phyloP scores from a whole-genome alignment of 2,113 vertebrate species.

The Rattus rattus region DNA sequence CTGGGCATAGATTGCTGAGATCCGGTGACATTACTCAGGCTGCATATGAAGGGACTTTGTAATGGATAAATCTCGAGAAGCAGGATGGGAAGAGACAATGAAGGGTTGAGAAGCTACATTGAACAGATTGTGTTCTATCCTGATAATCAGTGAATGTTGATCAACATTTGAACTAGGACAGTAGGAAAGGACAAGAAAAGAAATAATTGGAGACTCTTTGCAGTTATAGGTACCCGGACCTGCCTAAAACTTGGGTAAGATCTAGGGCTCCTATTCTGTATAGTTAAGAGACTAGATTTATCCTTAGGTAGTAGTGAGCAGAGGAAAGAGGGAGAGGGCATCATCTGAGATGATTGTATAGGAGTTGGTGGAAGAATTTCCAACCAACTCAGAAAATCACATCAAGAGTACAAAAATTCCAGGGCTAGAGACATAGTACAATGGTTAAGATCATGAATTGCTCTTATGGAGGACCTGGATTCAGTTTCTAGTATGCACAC shows the following conservation, averaged over 20 bases:
- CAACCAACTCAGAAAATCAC: not conserved
- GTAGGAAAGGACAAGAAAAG: not conserved
- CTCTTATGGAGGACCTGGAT: not conserved
- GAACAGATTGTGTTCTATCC: not conserved
- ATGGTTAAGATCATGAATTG: not conserved
- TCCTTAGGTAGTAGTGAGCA: not conserved
- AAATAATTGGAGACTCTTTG: not conserved
- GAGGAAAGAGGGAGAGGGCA: not conserved
- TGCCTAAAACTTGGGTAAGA: not conserved
- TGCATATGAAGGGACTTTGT: accelerated
- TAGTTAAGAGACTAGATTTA: not conserved
- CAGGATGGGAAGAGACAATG: not conserved
- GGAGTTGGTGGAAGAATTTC: not conserved
- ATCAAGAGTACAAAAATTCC: not conserved
- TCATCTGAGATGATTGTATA: not conserved
- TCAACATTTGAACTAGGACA: not conserved
- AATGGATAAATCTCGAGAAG: not conserved
- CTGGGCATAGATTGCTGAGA: not conserved
- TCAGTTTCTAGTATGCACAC: not conserved
- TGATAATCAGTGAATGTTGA: not conserved
- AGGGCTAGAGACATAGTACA: not conserved
- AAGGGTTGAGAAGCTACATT: accelerated
- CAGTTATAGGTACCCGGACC: not conserved
- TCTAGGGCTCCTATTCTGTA: not conserved
- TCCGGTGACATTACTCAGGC: not conserved